phyloP scores from a whole-genome alignment of 2,113 vertebrate genomes.

The Tyrannus savana region DNA sequence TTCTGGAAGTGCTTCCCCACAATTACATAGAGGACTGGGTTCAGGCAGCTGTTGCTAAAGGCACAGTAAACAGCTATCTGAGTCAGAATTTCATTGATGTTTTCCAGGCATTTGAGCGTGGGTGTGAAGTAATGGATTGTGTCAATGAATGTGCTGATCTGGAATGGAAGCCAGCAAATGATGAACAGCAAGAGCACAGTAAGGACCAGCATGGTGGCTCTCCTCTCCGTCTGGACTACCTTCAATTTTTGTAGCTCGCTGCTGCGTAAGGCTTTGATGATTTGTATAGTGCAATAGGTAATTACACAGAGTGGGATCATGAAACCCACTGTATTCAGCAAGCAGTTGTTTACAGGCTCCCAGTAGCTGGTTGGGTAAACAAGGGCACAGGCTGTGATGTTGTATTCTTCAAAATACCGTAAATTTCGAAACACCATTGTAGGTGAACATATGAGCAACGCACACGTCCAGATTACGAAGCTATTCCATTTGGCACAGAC shows the following conservation, averaged over 20 bases:
- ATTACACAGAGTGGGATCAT: conserved; percentile 84
- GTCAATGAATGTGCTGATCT: conserved; percentile 79
- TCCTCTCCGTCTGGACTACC: conserved; percentile 77
- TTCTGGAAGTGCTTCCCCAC: conserved; percentile 94
- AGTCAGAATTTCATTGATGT: conserved; percentile 71
- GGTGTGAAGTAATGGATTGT: conserved; percentile 51
- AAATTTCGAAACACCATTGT: conserved; percentile 75
- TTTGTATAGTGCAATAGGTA: conserved; percentile 82
- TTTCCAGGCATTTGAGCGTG: conserved; percentile 62
- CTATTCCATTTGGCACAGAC: conserved; percentile 86
- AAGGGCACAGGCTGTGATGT: conserved; percentile 78
- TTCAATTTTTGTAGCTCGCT: conserved; percentile 71
- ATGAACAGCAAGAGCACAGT: conserved; percentile 85
- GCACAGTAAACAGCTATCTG: conserved; percentile 82
- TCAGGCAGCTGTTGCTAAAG: conserved; percentile 93
- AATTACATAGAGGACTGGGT: conserved; percentile 91
- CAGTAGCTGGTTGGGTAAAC: conserved; percentile 67
- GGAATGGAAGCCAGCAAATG: conserved; percentile 88
- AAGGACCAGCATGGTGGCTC: conserved; percentile 80
- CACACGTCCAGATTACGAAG: conserved; percentile 83
- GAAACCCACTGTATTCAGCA: conserved; percentile 84
- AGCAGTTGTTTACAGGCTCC: conserved; percentile 69
- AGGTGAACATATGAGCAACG: conserved; percentile 81
- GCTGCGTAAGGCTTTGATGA: conserved; percentile 77
- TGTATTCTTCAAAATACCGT: conserved; percentile 19